Evolutionary conservation across 2,113 vertebrate species (phyloP), one percentile per base, ranked within the genome.

Genomic region (Barbus barbus): DNA sequence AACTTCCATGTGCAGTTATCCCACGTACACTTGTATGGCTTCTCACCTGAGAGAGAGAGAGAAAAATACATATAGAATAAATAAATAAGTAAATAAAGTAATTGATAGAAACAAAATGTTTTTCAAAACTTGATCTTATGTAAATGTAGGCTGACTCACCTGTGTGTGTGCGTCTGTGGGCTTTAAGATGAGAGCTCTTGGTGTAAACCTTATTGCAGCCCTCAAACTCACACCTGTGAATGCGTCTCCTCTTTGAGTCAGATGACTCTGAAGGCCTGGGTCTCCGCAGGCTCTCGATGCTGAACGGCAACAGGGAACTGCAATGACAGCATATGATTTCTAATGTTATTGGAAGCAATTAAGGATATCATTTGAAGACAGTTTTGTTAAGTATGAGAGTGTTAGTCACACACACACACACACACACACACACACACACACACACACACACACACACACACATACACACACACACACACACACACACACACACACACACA

Each of bases 1-100:
- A 97, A 97, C 87, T 96, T 96, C 96, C 96, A 97, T 0, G 95
- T 95, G 92, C 96, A 97, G 18, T 96, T 96, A 88, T 96, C 96
- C 96, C 96, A 97, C 0, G 96, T 96, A 86, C 96, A 97, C 84
- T 96, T 96, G 93, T 97, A 97, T 0, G 96, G 96, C 76, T 97
- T 97, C 92, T 97, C 96, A 91, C 96, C 96, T 97, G 41, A 51
- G 4, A 51, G 14, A 73, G 53, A 46, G n/a, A n/a, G n/a, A n/a
- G n/a, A n/a, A n/a, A n/a, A n/a, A n/a, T n/a, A n/a, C n/a, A n/a
- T n/a, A n/a, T n/a, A n/a, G n/a, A 28, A 67, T 26, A 44, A n/a
- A 41, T 13, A 48, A 13, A 53, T 2, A 46, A 5, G 3, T 0
- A 44, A 44, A 44, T 2, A 44, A 44, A 44, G 41, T 0, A 44